Conservation (phyloP, 2,888 invertebrate genomes). For the Cantharis lateralis region DNA sequence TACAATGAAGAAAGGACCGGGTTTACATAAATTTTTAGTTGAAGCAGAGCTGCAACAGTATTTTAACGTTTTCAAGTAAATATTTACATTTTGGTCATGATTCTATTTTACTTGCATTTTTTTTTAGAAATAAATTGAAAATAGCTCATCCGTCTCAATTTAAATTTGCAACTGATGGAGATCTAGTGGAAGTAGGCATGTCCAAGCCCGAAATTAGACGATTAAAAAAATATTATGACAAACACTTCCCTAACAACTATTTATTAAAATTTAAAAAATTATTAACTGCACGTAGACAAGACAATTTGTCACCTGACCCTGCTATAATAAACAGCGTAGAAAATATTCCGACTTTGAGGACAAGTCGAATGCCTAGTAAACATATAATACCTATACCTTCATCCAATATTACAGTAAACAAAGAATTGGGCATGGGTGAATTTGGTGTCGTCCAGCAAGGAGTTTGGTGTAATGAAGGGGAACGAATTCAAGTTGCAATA, state of each 20-base stretch:
- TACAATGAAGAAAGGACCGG: constrained; percentile 61
- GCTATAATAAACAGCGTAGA: constrained; percentile 46
- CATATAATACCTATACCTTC: constrained; percentile 82
- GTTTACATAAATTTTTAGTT: constrained; percentile 86
- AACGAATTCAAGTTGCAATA: constrained; percentile 88
- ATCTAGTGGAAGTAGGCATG: constrained; percentile 88
- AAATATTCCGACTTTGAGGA: constrained; percentile 52
- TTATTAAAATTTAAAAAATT: constrained; percentile 89
- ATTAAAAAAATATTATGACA: constrained; percentile 90
- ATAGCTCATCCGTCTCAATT: constrained; percentile 85
- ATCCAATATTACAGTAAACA: constrained; percentile 90
- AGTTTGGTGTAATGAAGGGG: constrained; percentile 93
- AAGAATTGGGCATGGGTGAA: constrained; percentile 94
- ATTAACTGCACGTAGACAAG: constrained; percentile 66
- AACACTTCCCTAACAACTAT: constrained; percentile 92
- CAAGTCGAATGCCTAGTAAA: constrained; percentile 75
- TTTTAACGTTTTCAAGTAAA: constrained; percentile 76
- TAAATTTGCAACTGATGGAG: constrained; percentile 93
- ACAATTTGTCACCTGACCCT: constrained; percentile 43
- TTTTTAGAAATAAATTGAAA: constrained; percentile 81
- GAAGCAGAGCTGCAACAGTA: constrained; percentile 95
- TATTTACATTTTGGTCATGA: constrained; percentile 24
- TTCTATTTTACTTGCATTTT: neutral
- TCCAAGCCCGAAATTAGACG: constrained; percentile 94
- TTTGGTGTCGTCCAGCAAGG: constrained; percentile 98